These are phyloP conservation scores for Synergus gifuensis DNA, from an alignment of 2,888 invertebrate species.

Conservation along the genomic window DNA sequence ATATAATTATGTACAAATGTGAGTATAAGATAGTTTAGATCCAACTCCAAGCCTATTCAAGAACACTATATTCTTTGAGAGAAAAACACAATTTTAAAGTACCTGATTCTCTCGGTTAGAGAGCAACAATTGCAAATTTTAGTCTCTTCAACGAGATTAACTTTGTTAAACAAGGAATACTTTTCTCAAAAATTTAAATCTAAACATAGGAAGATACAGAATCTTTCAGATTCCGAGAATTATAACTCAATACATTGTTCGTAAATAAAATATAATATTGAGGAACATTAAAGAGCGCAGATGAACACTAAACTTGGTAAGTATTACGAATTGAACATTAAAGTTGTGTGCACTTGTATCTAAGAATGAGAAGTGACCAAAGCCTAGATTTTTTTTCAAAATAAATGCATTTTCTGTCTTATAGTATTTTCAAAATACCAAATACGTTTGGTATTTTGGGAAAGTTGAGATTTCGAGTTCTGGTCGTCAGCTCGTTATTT, in stretches of 20 bases:
- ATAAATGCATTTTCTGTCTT: constrained; percentile 5
- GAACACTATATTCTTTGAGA: constrained; percentile 18
- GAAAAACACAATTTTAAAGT: constrained; percentile 14
- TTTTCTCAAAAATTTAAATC: not conserved
- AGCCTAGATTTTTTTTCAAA: not conserved
- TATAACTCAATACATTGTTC: not conserved
- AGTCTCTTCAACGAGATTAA: not conserved
- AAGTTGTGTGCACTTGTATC: not conserved
- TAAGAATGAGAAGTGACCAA: not conserved
- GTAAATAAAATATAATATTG: not conserved
- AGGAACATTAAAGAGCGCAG: not conserved
- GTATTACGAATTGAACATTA: not conserved
- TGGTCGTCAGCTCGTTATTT: not conserved
- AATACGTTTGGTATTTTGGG: not conserved
- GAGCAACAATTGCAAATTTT: not conserved
- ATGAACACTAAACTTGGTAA: not conserved
- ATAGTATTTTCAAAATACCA: not conserved
- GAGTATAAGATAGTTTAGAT: constrained; percentile 6
- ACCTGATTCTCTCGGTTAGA: constrained; percentile 12
- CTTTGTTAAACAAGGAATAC: not conserved
- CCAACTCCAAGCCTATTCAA: not conserved
- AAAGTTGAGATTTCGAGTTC: not conserved
- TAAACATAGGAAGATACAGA: not conserved
- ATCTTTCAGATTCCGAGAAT: not conserved
- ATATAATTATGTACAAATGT: constrained; percentile 30